phyloP scores from a whole-genome alignment of 2,113 vertebrate species.

The Pterocles orientalis region DNA sequence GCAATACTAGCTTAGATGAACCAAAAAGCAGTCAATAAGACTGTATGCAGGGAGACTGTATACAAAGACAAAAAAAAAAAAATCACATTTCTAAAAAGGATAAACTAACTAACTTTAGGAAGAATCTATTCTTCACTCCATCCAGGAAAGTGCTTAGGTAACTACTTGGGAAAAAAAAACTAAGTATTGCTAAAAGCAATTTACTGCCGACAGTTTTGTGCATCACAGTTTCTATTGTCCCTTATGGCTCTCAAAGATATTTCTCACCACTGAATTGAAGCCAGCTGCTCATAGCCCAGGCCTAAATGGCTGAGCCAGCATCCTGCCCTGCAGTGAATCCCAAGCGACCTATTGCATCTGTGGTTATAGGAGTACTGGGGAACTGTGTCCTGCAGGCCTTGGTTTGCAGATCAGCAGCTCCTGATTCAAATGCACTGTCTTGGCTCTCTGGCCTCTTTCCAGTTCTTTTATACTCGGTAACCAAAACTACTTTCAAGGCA shows the following conservation, averaged over 20 bases:
- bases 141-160: background rate
- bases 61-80: background rate
- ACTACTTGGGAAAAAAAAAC: background rate
- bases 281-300: background rate
- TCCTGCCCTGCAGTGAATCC: background rate
- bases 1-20: background rate
- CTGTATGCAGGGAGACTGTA: background rate
- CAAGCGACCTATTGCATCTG: background rate
- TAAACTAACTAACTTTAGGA: background rate
- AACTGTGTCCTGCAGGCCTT: background rate
- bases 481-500: background rate
- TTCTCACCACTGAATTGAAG: background rate
- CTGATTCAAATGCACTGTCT: background rate
- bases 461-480: background rate
- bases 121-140: background rate
- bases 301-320: background rate
- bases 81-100: background rate
- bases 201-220: background rate
- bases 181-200: background rate
- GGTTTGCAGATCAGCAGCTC: background rate
- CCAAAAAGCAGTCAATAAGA: background rate
- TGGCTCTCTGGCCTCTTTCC: background rate
- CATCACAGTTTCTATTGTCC: background rate
- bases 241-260: background rate
- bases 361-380: fast-evolving